Conservation (phyloP, 1,140 invertebrate genomes). For the Micrasema longulum region DNA sequence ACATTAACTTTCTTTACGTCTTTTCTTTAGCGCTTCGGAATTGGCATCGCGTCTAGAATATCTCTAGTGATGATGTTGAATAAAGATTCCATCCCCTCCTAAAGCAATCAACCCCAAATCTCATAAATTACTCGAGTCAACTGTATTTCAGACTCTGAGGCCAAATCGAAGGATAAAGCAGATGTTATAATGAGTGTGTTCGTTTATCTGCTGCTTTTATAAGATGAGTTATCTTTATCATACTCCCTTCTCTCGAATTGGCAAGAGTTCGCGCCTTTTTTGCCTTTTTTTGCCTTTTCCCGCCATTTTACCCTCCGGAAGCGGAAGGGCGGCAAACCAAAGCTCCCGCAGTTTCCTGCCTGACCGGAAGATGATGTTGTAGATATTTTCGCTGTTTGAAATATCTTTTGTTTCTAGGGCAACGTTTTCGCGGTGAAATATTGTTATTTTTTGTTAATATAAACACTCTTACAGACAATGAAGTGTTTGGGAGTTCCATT, state of each 20-base stretch:
- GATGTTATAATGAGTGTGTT: conserved; percentile 38
- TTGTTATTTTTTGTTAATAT: too few species aligned
- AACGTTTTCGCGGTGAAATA: too few species aligned
- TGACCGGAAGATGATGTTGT: conserved; percentile 38
- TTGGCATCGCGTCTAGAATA: too few species aligned
- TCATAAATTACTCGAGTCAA: conserved; percentile 11
- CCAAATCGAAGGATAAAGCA: conserved; percentile 36
- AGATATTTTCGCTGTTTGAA: conserved; percentile 33
- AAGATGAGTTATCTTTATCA: conserved; percentile 31
- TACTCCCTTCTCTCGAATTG: conserved; percentile 19
- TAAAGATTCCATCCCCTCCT: too few species aligned
- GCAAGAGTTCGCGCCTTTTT: conserved; percentile 37
- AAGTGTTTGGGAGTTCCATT: too few species aligned
- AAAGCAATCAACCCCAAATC: too few species aligned
- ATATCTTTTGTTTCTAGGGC: conserved; percentile 23
- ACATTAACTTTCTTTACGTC: too few species aligned
- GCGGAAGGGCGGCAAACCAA: conserved; percentile 29
- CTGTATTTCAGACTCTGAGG: conserved; percentile 16
- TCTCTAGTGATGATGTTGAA: too few species aligned
- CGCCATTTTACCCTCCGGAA: conserved; percentile 32
- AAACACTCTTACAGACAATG: too few species aligned
- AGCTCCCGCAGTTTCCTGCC: conserved; percentile 32
- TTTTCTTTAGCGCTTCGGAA: too few species aligned
- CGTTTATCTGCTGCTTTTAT: background rate
- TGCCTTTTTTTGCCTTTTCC: conserved; percentile 29